Conservation (phyloP, 2,888 invertebrate genomes). For the Caenorhabditis becei region DNA sequence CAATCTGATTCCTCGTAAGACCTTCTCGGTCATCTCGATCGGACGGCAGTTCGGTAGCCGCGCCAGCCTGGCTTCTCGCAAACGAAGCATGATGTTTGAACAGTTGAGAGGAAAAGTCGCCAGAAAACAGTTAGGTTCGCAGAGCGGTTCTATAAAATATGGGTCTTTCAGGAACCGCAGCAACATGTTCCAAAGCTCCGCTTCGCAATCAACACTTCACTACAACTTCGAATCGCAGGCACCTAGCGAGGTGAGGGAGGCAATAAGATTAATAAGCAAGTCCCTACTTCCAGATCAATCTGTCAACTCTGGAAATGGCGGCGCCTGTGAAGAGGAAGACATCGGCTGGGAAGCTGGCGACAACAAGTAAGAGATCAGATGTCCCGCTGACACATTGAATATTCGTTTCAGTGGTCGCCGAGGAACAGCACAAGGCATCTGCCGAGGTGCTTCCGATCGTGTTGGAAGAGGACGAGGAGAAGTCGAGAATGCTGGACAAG, state of each 20-base stretch:
- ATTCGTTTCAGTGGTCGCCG: slow-evolving; percentile 39
- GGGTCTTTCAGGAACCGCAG: slow-evolving; percentile 35
- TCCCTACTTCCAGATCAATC: slow-evolving; percentile 40
- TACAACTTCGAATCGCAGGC: slow-evolving; percentile 57
- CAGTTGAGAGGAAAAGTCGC: slow-evolving; percentile 43
- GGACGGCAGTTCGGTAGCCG: slow-evolving; percentile 56
- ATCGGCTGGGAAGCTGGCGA: slow-evolving; percentile 34
- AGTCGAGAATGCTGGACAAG: slow-evolving; percentile 46
- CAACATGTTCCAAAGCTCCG: slow-evolving; percentile 56
- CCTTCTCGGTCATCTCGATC: slow-evolving; percentile 62
- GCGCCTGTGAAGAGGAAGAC: slow-evolving; percentile 44
- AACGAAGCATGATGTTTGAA: slow-evolving; percentile 62
- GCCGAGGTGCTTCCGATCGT: slow-evolving; percentile 57
- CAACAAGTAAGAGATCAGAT: slow-evolving; percentile 27
- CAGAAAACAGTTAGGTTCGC: slow-evolving; percentile 32
- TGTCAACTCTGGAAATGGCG: slow-evolving; percentile 58
- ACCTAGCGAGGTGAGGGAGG: slow-evolving; percentile 48
- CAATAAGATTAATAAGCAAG: too few relatives aligned
- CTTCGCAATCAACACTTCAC: slow-evolving; percentile 55
- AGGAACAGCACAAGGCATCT: slow-evolving; percentile 53
- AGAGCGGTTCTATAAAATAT: not conserved
- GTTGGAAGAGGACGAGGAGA: slow-evolving; percentile 61
- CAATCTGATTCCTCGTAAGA: slow-evolving; percentile 60
- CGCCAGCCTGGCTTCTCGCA: slow-evolving; percentile 54
- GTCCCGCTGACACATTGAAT: not conserved